phyloP scores from a whole-genome alignment of 1,140 invertebrate genomes.

The Bombus cullumanus region DNA sequence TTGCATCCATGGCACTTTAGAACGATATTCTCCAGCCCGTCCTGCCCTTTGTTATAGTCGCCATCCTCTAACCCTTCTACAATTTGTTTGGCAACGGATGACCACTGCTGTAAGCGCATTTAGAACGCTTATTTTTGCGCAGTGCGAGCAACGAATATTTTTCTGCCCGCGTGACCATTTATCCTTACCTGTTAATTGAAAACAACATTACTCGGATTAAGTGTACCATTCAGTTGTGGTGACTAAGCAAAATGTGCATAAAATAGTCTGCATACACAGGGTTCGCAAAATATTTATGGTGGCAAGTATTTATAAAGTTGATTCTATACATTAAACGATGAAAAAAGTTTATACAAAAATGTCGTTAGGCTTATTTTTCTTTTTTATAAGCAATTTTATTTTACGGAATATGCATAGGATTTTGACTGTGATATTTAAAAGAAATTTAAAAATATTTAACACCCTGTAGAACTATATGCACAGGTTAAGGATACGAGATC shows the following conservation, averaged over 20 bases:
- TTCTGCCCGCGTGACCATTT: background rate
- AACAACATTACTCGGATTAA: background rate
- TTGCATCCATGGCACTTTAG: slow-evolving; percentile 42
- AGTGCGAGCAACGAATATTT: background rate
- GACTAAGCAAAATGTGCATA: background rate
- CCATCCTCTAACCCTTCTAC: background rate
- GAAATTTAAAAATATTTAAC: too few species aligned
- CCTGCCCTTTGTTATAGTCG: background rate
- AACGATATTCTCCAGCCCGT: slow-evolving; percentile 24
- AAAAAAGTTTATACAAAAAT: too few species aligned
- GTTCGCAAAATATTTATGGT: background rate
- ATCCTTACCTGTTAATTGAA: slow-evolving; percentile 1
- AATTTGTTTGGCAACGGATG: slow-evolving; percentile 43
- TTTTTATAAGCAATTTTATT: background rate
- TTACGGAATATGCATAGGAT: too few species aligned
- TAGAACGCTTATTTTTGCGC: background rate
- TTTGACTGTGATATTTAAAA: too few species aligned
- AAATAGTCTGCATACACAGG: background rate
- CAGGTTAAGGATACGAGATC: too few species aligned
- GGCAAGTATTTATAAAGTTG: background rate
- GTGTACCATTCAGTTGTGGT: background rate
- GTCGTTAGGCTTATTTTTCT: background rate
- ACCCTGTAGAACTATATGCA: background rate
- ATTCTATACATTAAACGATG: background rate
- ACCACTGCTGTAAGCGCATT: slow-evolving; percentile 10